A percentile compares a stretch with the other conserved stretches of the same genome.
These are phyloP conservation scores for Chinchilla lanigera DNA, from an alignment of 2,113 vertebrate species.

Conservation along the genomic window DNA sequence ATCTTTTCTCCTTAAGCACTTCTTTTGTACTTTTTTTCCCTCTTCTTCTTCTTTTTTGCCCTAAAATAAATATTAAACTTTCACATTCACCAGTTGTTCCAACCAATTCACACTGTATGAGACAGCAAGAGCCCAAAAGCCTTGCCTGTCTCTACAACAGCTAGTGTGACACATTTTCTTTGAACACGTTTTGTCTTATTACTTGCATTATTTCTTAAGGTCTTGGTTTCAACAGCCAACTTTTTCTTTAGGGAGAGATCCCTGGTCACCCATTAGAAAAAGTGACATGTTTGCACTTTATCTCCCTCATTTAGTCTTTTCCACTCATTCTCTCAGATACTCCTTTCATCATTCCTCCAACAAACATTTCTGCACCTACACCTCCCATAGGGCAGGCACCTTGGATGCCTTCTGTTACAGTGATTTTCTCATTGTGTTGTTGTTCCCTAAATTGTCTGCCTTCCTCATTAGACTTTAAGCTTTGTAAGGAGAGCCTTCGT, in stretches of 20 bases:
- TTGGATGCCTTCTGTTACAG: background rate
- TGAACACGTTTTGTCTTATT: background rate
- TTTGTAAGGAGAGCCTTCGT: background rate
- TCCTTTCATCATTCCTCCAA: background rate
- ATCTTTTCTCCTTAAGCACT: background rate
- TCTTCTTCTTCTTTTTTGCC: background rate
- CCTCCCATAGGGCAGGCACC: background rate
- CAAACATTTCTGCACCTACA: background rate
- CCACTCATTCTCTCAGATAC: background rate
- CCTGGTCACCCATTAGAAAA: background rate
- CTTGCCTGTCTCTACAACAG: background rate
- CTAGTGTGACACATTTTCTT: background rate
- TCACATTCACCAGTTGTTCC: background rate
- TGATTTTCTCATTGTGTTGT: background rate
- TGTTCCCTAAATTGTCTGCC: background rate
- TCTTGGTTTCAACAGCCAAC: background rate
- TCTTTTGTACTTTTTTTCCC: background rate
- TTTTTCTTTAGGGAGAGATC: background rate
- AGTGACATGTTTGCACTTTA: background rate
- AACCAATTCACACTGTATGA: background rate
- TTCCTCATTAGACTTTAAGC: background rate
- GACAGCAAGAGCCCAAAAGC: background rate
- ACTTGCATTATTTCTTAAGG: background rate
- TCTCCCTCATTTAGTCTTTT: background rate
- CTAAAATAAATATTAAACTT: background rate